Conservation (phyloP, 2,113 vertebrate species). For the Galeopterus variegatus region DNA sequence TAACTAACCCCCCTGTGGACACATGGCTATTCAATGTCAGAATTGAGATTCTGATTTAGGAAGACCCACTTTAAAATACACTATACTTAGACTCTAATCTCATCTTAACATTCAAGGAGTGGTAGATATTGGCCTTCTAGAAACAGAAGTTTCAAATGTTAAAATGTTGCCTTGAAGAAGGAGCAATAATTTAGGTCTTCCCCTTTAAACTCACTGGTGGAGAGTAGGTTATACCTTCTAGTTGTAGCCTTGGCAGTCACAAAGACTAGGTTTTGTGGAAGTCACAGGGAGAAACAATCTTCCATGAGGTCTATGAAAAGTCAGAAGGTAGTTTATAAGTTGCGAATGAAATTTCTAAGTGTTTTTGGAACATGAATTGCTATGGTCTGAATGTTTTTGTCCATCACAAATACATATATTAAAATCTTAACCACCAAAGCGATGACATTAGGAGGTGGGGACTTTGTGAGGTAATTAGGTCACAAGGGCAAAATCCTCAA, state of each 20-base stretch:
- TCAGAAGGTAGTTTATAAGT: conserved; percentile 14
- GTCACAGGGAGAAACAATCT: not conserved
- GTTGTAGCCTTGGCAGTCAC: not conserved
- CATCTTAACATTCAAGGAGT: not conserved
- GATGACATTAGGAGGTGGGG: not conserved
- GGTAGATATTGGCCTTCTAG: not conserved
- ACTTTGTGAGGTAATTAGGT: not conserved
- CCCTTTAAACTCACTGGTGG: not conserved
- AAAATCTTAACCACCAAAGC: not conserved
- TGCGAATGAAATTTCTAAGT: not conserved
- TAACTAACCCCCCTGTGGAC: not conserved
- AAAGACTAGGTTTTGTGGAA: not conserved
- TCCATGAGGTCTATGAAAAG: not conserved
- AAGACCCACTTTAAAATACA: not conserved
- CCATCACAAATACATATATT: not conserved
- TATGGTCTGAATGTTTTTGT: not conserved
- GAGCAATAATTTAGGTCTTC: not conserved
- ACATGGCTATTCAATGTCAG: not conserved
- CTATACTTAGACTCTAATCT: not conserved
- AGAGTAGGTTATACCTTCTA: not conserved
- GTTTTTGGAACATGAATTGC: not conserved
- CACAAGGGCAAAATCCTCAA: not conserved
- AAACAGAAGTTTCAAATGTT: not conserved
- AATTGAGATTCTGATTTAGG: not conserved
- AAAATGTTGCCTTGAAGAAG: not conserved